Evolutionary conservation across 2,797 vertebrate species (phyloP).

Genomic region (Sebastolobus altivelis): DNA sequence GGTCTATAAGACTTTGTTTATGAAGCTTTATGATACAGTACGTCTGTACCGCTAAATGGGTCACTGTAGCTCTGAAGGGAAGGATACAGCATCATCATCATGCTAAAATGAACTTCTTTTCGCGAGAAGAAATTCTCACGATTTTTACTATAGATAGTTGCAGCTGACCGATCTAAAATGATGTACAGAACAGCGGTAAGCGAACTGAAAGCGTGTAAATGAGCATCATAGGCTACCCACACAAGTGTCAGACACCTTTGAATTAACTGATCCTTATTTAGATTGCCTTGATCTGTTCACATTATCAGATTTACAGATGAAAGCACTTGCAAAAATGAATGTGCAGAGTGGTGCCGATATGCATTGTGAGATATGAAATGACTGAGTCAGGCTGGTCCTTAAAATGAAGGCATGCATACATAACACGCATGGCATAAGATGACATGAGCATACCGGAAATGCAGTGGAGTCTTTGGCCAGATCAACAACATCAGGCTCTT

Average conservation of each 20-base stretch:
- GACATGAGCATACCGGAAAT: conserved; percentile 82
- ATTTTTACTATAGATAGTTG: not conserved
- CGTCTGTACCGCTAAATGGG: not conserved
- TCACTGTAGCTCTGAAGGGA: not conserved
- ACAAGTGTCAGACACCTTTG: not conserved
- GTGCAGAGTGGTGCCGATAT: not conserved
- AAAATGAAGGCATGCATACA: not conserved
- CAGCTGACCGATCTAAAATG: not conserved
- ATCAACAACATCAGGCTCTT: conserved; percentile 96
- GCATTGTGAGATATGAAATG: conserved; percentile 1
- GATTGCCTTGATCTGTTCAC: not conserved
- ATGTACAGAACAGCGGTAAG: not conserved
- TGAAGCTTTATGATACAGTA: not conserved
- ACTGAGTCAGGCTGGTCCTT: conserved; percentile 1
- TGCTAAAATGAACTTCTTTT: not conserved
- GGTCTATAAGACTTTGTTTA: not conserved
- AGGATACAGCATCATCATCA: not conserved
- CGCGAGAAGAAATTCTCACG: not conserved
- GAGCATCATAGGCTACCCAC: not conserved
- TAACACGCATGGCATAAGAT: not conserved
- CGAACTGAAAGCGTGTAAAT: not conserved
- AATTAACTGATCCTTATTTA: not conserved
- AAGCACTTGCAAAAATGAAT: not conserved
- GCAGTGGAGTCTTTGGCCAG: conserved; percentile 92
- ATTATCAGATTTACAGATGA: not conserved